Evolutionary conservation across 2,113 vertebrate genomes (phyloP), one percentile per base, ranked within the genome.

Genomic region (Scalopus aquaticus): DNA sequence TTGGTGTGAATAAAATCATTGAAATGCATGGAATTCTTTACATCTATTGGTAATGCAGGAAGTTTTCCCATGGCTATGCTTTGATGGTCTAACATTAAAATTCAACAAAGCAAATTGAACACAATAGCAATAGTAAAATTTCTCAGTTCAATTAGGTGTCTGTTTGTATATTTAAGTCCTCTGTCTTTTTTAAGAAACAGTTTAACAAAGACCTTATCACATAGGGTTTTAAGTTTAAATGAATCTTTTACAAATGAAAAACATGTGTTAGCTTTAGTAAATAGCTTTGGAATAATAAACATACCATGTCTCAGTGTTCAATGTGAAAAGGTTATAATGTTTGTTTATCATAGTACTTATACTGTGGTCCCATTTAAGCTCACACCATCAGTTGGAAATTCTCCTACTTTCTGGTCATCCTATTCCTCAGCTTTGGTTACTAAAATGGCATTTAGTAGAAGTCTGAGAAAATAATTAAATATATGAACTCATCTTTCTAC

Each of bases 181-280:
- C 90, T 94, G 86, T 9, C 28, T 80, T 67, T 93, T 32, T 94
- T 30, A 82, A 96, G 94, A 49, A 88, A 56, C 30, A 81, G 62
- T 91, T 82, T 73, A 96, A 81, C 49, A 87, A 79, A 80, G 72
- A 90, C 51, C 64, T 54, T 73, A 51, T 91, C 67, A 44, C 51
- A 91, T 32, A 89, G 16, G 35, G 44, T 95, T 94, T 96, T 56
- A 76, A 13, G 12, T 96, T 94, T 76, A 97, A 95, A 62, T 91
- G 60, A 84, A 82, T 94, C 93, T 95, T 86, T 96, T 90, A 77
- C 84, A 97, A 97, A 96, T 92, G n/a, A 96, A 96, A 94, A 58
- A 74, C 24, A 72, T 76, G 90, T 93, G 62, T 32, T 81, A 93
- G 94, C 67, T 96, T 12, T 81, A 95, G 51, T 44, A 72, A 28